phyloP scores from a whole-genome alignment of 2,113 vertebrate genomes.

The Cyanistes caeruleus region DNA sequence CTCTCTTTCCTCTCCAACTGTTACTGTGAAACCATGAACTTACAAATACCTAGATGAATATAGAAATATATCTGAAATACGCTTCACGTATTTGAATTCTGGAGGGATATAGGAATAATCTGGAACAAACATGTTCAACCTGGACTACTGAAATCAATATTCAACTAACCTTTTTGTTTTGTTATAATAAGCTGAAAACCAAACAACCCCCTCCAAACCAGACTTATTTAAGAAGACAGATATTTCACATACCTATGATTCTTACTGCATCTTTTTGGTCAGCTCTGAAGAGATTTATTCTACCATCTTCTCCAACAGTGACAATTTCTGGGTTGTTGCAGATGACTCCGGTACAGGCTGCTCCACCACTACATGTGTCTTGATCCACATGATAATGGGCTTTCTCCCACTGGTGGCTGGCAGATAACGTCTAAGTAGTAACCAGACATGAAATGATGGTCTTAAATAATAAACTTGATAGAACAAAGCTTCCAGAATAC shows the following conservation, averaged over 20 bases:
- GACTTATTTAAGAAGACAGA: neutral
- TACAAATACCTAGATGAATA: neutral
- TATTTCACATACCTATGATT: slow-evolving; percentile 82
- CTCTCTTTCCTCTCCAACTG: neutral
- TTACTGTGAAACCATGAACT: neutral
- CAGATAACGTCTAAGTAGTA: slow-evolving; percentile 80
- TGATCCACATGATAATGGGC: slow-evolving; percentile 82
- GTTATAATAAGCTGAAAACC: neutral
- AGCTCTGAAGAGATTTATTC: slow-evolving; percentile 87
- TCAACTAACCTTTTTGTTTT: neutral
- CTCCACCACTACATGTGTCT: slow-evolving; percentile 71
- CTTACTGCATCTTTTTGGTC: slow-evolving; percentile 85
- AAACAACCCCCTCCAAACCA: neutral
- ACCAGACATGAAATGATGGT: neutral
- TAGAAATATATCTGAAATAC: neutral
- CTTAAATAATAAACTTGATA: neutral
- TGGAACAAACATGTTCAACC: neutral
- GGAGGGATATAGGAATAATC: neutral
- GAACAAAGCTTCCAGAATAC: neutral
- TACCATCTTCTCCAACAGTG: slow-evolving; percentile 92
- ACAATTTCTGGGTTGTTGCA: slow-evolving; percentile 92
- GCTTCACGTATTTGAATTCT: neutral
- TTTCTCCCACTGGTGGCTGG: slow-evolving; percentile 81
- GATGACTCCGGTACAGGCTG: slow-evolving; percentile 88
- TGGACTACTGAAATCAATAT: neutral